Percentiles rank a stretch among this genome's conserved stretches.
These are phyloP conservation scores for Picus viridis DNA, from an alignment of 2,797 vertebrate species.

Conservation along the genomic window DNA sequence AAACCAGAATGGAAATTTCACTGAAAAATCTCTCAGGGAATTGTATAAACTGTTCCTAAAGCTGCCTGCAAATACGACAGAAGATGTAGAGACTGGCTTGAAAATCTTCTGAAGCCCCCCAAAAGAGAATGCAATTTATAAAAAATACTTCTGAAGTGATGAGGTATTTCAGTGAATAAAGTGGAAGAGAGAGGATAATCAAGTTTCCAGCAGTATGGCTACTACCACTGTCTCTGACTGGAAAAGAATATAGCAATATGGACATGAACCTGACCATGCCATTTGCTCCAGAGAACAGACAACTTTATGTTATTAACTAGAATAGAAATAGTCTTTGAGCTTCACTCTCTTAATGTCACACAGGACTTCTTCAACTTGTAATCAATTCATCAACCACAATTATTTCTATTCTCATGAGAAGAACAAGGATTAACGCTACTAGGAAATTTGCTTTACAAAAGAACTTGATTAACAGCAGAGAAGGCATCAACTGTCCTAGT, in stretches of 20 bases:
- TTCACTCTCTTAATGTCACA: neutral
- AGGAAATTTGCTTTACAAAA: neutral
- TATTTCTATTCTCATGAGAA: neutral
- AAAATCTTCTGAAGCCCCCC: neutral
- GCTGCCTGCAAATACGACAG: neutral
- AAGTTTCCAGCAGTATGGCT: neutral
- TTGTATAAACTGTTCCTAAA: neutral
- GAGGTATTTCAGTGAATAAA: neutral
- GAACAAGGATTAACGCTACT: neutral
- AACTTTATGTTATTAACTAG: neutral
- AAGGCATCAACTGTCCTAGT: neutral
- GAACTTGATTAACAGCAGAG: neutral
- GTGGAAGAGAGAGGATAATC: neutral
- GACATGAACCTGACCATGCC: neutral
- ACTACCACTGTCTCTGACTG: neutral
- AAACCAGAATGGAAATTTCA: conserved; percentile 15
- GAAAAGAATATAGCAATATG: neutral
- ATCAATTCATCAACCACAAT: neutral
- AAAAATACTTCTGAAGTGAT: neutral
- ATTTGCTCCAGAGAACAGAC: neutral
- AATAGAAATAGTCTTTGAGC: neutral
- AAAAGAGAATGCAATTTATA: neutral
- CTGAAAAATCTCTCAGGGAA: neutral
- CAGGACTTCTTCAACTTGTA: neutral
- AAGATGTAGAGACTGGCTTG: neutral